Evolutionary conservation across 2,113 vertebrate species (phyloP).

Genomic region (Leptocoma aspasia): DNA sequence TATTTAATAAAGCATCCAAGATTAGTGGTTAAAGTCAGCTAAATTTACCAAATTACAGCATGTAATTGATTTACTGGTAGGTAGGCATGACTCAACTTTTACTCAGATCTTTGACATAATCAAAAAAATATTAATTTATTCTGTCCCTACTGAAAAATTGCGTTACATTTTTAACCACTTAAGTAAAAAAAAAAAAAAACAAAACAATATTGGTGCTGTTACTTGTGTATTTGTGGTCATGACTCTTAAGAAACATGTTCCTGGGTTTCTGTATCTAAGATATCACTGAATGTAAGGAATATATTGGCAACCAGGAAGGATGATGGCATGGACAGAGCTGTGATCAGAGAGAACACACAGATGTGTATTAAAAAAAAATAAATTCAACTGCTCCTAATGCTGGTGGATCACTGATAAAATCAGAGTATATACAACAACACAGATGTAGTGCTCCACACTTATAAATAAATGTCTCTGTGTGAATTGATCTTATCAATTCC

Average conservation of each 20-base stretch:
- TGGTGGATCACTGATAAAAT: background rate
- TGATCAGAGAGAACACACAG: background rate
- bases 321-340: background rate
- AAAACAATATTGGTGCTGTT: background rate
- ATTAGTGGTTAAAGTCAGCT: slow-evolving; percentile 17
- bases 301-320: background rate
- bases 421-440: background rate
- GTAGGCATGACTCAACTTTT: background rate
- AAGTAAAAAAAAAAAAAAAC: background rate
- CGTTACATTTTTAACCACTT: background rate
- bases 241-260: background rate
- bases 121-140: background rate
- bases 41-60: slow-evolving; percentile 18
- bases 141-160: background rate
- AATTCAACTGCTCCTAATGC: background rate
- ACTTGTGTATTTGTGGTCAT: background rate
- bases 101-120: background rate
- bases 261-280: background rate
- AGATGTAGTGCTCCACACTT: background rate
- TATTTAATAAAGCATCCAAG: background rate
- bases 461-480: background rate
- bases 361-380: background rate
- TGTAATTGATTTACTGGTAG: background rate
- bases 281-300: background rate
- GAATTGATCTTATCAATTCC: no score